Evolutionary conservation across 2,888 invertebrate genomes (phyloP), one percentile per base, ranked within the genome.

Genomic region (Gari tellinella): DNA sequence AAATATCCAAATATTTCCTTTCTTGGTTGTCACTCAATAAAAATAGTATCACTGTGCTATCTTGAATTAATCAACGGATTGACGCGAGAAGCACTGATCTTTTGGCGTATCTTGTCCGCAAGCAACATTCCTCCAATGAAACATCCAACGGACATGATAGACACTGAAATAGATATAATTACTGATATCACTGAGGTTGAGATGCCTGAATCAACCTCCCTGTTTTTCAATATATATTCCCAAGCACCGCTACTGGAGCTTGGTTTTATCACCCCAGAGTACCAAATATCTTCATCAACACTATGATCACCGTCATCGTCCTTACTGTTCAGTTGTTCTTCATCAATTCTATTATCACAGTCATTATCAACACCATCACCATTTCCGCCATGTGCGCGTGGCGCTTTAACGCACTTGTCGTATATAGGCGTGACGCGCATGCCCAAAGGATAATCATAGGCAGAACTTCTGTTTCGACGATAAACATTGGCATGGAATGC

Each of bases 351-450:
- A 8, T 81, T 81, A 74, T 85, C 85, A 64, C 86, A 85, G 68
- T 88, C 86, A 48, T 86, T 84, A 62, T 85, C 86, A 10, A 79
- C 58, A 12, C 84, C 83, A 57, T 87, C 85, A 2, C 84, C 83
- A 17, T 74, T 69, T 0, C 82, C 81, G 5, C 82, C 80, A 31
- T 77, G 46, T 10, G 63, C 45, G 21, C 51, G 53, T 31, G 26
- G 56, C 15, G 60, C 70, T 45, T 56, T 63, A 17, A 74, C 72
- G 69, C 85, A 85, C 23, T 81, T 65, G 60, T 75, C 72, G 58
- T 83, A 83, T 1, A 88, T 66, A 21, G 56, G 64, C 8, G 75
- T 78, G 43, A 85, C 57, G 26, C 84, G 81, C 60, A 68, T 82
- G 52, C 86, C 85, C 10, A 83, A 55, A 7, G 80, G 75, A 49